phyloP scores from a whole-genome alignment of 2,888 invertebrate genomes.

The Pantelozetes paolii region DNA sequence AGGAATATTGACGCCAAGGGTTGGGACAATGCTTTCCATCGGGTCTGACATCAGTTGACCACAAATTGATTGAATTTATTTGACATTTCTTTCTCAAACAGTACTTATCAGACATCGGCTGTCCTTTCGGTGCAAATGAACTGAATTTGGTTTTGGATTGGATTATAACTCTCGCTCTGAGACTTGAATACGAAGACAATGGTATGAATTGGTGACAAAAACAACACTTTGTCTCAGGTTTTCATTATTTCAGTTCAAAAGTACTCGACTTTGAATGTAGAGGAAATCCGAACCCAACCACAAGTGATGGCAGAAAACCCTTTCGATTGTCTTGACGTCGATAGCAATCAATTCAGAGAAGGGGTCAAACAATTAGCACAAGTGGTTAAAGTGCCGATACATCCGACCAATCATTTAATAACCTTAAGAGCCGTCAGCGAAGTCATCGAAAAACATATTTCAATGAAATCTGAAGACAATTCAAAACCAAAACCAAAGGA shows the following conservation, averaged over 20 bases:
- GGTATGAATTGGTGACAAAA: neutral
- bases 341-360: conserved; percentile 64
- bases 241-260: conserved; percentile 56
- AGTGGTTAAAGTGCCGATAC: conserved; percentile 71
- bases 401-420: conserved; percentile 68
- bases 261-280: conserved; percentile 65
- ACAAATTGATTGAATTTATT: conserved; percentile 37
- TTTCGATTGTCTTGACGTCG: conserved; percentile 77
- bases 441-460: conserved; percentile 61
- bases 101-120: conserved; percentile 71
- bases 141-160: conserved; percentile 72
- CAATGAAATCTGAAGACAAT: conserved; percentile 55
- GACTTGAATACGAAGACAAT: conserved; percentile 76
- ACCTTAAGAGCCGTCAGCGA: conserved; percentile 66
- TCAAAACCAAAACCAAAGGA: neutral
- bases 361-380: conserved; percentile 75
- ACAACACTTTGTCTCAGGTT: neutral
- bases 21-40: conserved; percentile 68
- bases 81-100: conserved; percentile 50
- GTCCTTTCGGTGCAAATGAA: conserved; percentile 61
- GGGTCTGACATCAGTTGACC: conserved; percentile 44
- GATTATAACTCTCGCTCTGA: conserved; percentile 75
- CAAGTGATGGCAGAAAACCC: conserved; percentile 65
- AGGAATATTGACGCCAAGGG: conserved; percentile 62
- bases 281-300: conserved; percentile 54